Evolutionary conservation across 1,140 invertebrate species (phyloP).

Genomic region (Zaprionus taronus): DNA sequence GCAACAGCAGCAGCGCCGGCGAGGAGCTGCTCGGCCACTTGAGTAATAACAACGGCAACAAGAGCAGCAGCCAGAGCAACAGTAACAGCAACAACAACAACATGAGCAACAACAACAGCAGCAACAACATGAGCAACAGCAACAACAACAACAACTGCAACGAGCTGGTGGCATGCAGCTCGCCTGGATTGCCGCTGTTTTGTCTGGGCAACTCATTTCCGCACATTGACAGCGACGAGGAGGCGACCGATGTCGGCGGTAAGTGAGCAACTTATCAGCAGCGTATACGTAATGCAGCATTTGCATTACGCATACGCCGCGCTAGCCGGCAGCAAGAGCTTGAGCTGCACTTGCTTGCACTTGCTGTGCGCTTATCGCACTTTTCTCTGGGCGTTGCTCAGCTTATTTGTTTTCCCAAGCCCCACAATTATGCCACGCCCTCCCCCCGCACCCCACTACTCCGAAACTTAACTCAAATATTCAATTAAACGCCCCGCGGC

Average conservation of each 20-base stretch:
- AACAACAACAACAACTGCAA: conserved; percentile 36
- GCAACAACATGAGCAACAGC: conserved; percentile 23
- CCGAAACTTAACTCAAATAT: conserved; percentile 50
- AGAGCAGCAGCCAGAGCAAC: conserved; percentile 35
- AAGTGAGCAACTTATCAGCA: conserved; percentile 42
- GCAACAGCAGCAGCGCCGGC: conserved; percentile 50
- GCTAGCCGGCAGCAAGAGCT: conserved; percentile 20
- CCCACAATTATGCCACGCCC: conserved; percentile 21
- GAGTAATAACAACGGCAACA: conserved; percentile 38
- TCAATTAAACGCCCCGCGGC: conserved; percentile 80
- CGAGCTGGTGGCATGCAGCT: conserved; percentile 55
- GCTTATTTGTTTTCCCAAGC: conserved; percentile 62
- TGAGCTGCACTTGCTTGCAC: conserved; percentile 27
- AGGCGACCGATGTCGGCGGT: conserved; percentile 85
- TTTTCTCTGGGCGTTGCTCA: conserved; percentile 62
- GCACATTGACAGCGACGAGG: conserved; percentile 90
- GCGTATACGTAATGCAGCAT: conserved; percentile 66
- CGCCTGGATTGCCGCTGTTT: conserved; percentile 85
- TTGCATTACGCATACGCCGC: conserved; percentile 69
- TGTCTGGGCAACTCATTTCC: conserved; percentile 89
- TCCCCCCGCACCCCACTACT: neutral
- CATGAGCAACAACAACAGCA: conserved; percentile 35
- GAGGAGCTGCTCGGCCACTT: conserved; percentile 57
- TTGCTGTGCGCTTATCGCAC: conserved; percentile 52
- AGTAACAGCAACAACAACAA: conserved; percentile 33